Conservation (phyloP, 2,797 vertebrate species). For the Crocidura indochinensis region DNA sequence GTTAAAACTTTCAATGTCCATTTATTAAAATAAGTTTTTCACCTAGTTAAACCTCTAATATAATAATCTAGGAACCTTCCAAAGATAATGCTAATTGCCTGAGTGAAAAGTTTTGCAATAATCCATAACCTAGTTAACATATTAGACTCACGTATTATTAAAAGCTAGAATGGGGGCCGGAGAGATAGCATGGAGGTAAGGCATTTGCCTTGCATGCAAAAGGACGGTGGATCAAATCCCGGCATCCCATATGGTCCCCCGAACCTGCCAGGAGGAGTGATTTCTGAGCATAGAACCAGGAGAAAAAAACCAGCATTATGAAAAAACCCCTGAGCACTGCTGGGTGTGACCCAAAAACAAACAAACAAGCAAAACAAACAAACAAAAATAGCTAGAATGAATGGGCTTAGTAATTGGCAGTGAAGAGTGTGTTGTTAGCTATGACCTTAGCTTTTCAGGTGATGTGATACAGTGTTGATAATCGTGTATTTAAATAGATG, state of each 20-base stretch:
- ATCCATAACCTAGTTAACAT: not conserved
- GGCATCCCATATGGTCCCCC: no score
- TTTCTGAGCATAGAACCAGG: no score
- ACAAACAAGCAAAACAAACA: no score
- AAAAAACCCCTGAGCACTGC: no score
- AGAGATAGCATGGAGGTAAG: no score
- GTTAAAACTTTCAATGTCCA: not conserved
- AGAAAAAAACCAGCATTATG: no score
- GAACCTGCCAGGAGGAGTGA: no score
- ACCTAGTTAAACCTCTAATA: not conserved
- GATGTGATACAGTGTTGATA: not conserved
- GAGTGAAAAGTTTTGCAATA: not conserved
- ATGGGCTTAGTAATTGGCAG: not conserved
- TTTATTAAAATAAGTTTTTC: slow-evolving; percentile 6
- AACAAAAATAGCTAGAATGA: not conserved
- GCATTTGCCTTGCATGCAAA: no score
- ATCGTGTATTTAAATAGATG: not conserved
- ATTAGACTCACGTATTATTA: not conserved
- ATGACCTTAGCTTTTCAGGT: not conserved
- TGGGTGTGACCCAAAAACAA: no score
- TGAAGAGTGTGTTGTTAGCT: not conserved
- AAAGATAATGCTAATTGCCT: not conserved
- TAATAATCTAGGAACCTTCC: not conserved
- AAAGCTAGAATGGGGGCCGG: not conserved
- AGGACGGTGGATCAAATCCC: no score